These are phyloP conservation scores for Mormoops blainvillei DNA, from an alignment of 2,113 vertebrate genomes.

Conservation along the genomic window DNA sequence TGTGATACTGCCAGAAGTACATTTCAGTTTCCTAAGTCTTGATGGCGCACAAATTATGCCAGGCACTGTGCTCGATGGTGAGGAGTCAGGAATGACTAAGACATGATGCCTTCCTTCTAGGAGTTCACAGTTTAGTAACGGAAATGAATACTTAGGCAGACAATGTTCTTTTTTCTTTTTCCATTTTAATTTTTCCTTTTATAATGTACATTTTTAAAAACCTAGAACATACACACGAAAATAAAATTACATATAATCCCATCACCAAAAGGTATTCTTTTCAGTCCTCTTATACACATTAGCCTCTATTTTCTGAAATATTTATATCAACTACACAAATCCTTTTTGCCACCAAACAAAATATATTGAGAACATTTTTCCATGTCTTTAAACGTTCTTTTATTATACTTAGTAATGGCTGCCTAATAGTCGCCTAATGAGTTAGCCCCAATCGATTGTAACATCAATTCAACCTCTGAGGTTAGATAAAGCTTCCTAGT, in stretches of 20 bases:
- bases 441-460: background rate
- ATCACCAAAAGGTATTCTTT: background rate
- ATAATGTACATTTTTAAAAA: background rate
- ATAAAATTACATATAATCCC: background rate
- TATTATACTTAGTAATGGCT: background rate
- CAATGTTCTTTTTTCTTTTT: background rate
- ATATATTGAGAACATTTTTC: background rate
- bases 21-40: constrained; percentile 42
- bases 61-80: background rate
- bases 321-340: background rate
- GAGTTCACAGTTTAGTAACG: background rate
- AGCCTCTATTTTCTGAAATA: background rate
- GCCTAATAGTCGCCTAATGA: background rate
- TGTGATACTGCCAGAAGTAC: background rate
- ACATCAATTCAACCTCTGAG: background rate
- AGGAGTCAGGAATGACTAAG: background rate
- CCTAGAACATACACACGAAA: background rate
- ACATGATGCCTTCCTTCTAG: background rate
- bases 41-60: background rate
- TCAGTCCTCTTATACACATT: background rate
- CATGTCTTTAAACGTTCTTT: background rate
- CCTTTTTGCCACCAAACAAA: background rate
- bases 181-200: background rate
- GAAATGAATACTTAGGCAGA: background rate
- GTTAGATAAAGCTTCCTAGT: background rate